These are phyloP conservation scores for Drosophila suboccidentalis DNA, from an alignment of 2,888 invertebrate species.

Conservation along the genomic window DNA sequence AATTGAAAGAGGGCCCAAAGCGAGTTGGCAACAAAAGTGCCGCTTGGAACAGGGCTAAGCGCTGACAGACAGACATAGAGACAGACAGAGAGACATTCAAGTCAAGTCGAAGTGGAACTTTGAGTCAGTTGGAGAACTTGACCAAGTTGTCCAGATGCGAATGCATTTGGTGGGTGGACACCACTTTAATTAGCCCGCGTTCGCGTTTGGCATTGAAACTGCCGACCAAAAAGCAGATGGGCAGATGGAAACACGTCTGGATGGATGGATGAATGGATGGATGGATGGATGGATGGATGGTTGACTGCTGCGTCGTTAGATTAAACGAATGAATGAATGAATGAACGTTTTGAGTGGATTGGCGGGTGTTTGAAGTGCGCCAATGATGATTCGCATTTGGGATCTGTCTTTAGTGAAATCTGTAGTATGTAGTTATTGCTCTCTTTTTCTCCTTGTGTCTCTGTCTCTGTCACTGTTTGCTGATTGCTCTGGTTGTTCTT, in stretches of 20 bases:
- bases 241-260: conserved; percentile 25
- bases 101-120: conserved; percentile 6
- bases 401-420: background rate
- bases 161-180: conserved; percentile 75
- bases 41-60: conserved; percentile 55
- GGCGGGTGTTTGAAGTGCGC: conserved; percentile 70
- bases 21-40: conserved; percentile 57
- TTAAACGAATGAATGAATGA: conserved; percentile 32
- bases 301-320: conserved; percentile 25
- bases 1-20: conserved; percentile 61
- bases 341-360: conserved; percentile 39
- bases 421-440: conserved; percentile 18
- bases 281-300: conserved; percentile 34
- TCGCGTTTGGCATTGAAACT: conserved; percentile 70
- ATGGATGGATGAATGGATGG: conserved; percentile 29
- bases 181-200: conserved; percentile 80
- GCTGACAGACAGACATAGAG: conserved; percentile 62
- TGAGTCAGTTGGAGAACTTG: conserved; percentile 21
- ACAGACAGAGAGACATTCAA: conserved; percentile 38
- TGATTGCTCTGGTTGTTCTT: conserved; percentile 5
- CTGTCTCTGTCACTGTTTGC: background rate
- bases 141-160: conserved; percentile 44
- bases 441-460: background rate
- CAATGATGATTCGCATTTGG: conserved; percentile 63
- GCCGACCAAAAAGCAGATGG: conserved; percentile 54